Evolutionary conservation across 2,888 invertebrate genomes (phyloP).

Genomic region (Calephelis perditalis): DNA sequence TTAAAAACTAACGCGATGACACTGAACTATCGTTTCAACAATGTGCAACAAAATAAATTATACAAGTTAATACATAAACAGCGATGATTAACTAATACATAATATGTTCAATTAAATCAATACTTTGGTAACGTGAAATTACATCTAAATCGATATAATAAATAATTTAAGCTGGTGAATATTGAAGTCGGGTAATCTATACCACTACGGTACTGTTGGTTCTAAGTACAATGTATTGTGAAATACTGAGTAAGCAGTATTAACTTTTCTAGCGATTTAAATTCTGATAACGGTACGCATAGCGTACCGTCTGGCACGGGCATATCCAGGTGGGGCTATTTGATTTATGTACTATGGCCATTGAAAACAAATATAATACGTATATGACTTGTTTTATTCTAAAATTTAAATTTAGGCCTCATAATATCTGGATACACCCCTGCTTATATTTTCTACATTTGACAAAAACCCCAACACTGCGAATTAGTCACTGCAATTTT

Average conservation of each 20-base stretch:
- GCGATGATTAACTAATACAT: constrained; percentile 16
- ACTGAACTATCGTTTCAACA: constrained; percentile 2
- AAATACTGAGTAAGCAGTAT: constrained; percentile 26
- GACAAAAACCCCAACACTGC: constrained; percentile 14
- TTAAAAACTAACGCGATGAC: constrained; percentile 19
- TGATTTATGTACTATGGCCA: constrained; percentile 7
- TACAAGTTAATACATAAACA: constrained; percentile 13
- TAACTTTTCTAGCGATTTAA: constrained; percentile 17
- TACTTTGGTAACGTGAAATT: constrained; percentile 70
- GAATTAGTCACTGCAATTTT: constrained; percentile 5
- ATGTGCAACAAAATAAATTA: constrained; percentile 15
- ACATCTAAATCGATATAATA: constrained; percentile 31
- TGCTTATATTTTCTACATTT: constrained; percentile 1
- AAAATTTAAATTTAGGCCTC: not conserved
- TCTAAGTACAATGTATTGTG: constrained; percentile 30
- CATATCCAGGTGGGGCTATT: constrained; percentile 21
- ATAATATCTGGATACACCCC: not conserved
- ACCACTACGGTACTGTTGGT: constrained; percentile 24
- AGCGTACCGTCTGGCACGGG: constrained; percentile 20
- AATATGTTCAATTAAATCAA: constrained; percentile 36
- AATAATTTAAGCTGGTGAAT: constrained; percentile 22
- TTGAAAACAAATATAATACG: not conserved
- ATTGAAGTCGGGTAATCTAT: constrained; percentile 8
- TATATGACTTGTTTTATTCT: not conserved
- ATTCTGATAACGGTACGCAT: constrained; percentile 22